Percentiles rank a stretch among this genome's conserved stretches.
These are phyloP conservation scores for Oncorhynchus gorbuscha DNA, from an alignment of 2,113 vertebrate genomes.

Conservation along the genomic window DNA sequence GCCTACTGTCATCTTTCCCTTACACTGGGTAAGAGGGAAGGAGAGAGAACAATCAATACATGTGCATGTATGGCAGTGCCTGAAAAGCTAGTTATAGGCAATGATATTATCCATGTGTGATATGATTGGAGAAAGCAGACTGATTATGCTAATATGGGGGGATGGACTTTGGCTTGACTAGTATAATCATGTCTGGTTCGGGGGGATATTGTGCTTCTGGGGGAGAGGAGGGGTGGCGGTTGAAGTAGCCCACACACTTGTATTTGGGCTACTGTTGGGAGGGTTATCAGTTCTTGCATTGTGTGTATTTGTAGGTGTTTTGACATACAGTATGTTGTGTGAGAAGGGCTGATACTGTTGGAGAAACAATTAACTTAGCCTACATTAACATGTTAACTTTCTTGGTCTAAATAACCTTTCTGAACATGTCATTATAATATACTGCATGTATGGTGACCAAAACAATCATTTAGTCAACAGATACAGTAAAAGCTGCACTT, in stretches of 20 bases:
- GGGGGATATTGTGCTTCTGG: not conserved
- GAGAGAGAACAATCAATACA: not conserved
- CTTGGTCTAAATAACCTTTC: too few species aligned
- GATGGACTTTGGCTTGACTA: not conserved
- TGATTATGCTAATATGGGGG: not conserved
- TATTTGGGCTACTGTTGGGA: not conserved
- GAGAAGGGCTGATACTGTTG: constrained; percentile 9
- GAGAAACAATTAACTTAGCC: constrained; percentile 20
- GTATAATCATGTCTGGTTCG: not conserved
- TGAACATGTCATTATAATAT: too few species aligned
- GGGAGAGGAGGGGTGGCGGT: not conserved
- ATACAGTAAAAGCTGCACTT: not conserved
- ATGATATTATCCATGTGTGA: constrained; percentile 7
- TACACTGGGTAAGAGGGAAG: not conserved
- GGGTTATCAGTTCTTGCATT: not conserved
- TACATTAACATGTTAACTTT: too few species aligned
- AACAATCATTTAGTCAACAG: not conserved
- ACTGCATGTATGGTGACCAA: too few species aligned
- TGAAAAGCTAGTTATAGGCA: not conserved
- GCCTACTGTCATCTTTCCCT: not conserved
- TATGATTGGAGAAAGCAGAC: not conserved
- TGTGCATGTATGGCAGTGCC: not conserved
- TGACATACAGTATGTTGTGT: not conserved
- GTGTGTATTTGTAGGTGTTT: constrained; percentile 1
- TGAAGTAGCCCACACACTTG: not conserved